Evolutionary conservation across 2,797 vertebrate genomes (phyloP).

Genomic region (Ceyx erithaca): DNA sequence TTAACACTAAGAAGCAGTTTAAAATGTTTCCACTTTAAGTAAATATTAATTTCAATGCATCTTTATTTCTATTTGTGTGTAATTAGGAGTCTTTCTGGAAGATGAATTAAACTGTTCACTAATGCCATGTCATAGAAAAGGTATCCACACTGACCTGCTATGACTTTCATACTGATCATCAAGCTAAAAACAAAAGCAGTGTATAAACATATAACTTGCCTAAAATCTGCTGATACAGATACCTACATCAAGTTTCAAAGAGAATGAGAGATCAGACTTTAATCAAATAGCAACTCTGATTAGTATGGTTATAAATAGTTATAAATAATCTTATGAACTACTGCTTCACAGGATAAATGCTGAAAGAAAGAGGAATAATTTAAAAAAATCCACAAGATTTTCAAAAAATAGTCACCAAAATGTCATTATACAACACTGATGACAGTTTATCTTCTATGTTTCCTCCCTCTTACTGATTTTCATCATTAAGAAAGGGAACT

Average conservation of each 20-base stretch:
- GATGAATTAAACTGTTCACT: background rate
- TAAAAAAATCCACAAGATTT: background rate
- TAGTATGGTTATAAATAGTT: constrained; percentile 28
- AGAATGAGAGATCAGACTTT: constrained; percentile 29
- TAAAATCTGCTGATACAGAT: background rate
- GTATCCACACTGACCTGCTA: background rate
- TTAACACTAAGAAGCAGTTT: background rate
- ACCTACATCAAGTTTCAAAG: constrained; percentile 41
- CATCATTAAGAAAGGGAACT: background rate
- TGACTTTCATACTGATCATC: background rate
- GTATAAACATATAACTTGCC: background rate
- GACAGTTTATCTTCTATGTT: background rate
- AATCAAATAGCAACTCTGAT: constrained; percentile 38
- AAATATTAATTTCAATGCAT: background rate
- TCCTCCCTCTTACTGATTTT: background rate
- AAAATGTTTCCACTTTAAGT: background rate
- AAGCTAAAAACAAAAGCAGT: constrained; percentile 11
- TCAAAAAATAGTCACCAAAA: constrained; percentile 60
- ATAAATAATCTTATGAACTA: constrained; percentile 29
- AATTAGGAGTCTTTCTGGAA: background rate
- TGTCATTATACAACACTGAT: constrained; percentile 46
- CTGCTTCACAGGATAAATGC: background rate
- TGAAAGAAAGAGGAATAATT: background rate
- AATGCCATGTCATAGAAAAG: background rate
- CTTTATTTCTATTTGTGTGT: background rate